phyloP scores from a whole-genome alignment of 1,140 invertebrate species.

The Trichogramma pretiosum region DNA sequence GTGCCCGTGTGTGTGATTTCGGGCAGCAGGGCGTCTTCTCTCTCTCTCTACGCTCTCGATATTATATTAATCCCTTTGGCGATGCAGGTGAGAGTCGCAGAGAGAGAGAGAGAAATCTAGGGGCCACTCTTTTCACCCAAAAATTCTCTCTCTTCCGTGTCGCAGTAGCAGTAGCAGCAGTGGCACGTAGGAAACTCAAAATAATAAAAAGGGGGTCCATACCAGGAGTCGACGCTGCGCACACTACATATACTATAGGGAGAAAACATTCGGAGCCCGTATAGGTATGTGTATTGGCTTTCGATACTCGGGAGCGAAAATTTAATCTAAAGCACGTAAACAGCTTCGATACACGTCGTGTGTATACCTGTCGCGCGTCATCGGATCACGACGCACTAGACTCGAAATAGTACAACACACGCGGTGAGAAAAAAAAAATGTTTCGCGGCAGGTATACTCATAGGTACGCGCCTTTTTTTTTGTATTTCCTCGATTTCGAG shows the following conservation, averaged over 20 bases:
- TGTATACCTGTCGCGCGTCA: neutral
- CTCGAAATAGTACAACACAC: too few relatives aligned
- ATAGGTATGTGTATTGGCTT: too few relatives aligned
- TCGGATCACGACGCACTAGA: slow-evolving; percentile 8
- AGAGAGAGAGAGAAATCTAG: slow-evolving; percentile 24
- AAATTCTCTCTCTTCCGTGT: neutral
- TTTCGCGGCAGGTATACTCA: neutral
- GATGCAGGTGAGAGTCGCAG: slow-evolving; percentile 38
- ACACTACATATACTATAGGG: too few relatives aligned
- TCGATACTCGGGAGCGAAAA: too few relatives aligned
- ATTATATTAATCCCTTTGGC: slow-evolving; percentile 43
- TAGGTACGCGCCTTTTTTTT: neutral
- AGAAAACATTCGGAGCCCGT: too few relatives aligned
- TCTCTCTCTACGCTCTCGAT: slow-evolving; percentile 28
- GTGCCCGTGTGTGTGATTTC: slow-evolving; percentile 22
- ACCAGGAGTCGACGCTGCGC: neutral
- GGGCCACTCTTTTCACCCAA: slow-evolving; percentile 13
- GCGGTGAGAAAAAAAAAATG: neutral
- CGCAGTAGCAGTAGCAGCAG: too few relatives aligned
- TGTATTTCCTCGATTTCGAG: neutral
- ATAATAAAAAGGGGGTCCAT: slow-evolving; percentile 7
- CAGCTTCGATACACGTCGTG: too few relatives aligned
- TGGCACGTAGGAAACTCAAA: neutral
- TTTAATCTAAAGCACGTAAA: too few relatives aligned
- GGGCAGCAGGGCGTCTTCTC: slow-evolving; percentile 26